Percentiles rank a stretch among this genome's conserved stretches.
phyloP scores from a whole-genome alignment of 2,797 vertebrate species.

The Astyanax mexicanus region DNA sequence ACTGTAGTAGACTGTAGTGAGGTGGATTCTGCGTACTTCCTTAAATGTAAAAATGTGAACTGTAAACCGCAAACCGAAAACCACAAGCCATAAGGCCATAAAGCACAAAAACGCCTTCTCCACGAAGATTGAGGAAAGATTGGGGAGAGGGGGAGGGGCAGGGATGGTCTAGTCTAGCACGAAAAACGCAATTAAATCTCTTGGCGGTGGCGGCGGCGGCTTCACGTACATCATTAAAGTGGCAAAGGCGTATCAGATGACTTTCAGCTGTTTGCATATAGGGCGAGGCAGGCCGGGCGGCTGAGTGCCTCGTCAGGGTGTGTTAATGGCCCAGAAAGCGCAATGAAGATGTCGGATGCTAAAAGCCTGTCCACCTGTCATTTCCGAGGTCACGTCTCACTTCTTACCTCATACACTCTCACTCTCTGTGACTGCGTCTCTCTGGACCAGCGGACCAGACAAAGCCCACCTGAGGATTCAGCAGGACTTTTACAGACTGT shows the following conservation, averaged over 20 bases:
- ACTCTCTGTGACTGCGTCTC: slow-evolving; percentile 34
- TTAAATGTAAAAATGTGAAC: too few species aligned
- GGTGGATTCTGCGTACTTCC: too few species aligned
- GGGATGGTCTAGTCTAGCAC: slow-evolving; percentile 43
- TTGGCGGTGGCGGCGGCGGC: slow-evolving; percentile 45
- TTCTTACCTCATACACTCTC: slow-evolving; percentile 36
- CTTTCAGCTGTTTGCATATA: slow-evolving; percentile 57
- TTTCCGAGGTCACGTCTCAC: slow-evolving; percentile 35
- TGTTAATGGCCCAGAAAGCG: slow-evolving; percentile 50
- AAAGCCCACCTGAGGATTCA: slow-evolving; percentile 41
- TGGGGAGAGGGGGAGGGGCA: slow-evolving; percentile 43
- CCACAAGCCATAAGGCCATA: too few species aligned
- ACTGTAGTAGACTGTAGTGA: too few species aligned
- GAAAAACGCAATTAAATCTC: slow-evolving; percentile 58
- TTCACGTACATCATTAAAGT: slow-evolving; percentile 64
- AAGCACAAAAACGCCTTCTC: slow-evolving; percentile 38
- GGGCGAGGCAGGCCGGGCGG: slow-evolving; percentile 20
- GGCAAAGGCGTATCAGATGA: slow-evolving; percentile 58
- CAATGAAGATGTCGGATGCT: slow-evolving; percentile 48
- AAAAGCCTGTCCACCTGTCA: slow-evolving; percentile 50
- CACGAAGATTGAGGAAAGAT: slow-evolving; percentile 27
- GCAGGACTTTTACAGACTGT: background rate
- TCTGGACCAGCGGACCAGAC: slow-evolving; percentile 7
- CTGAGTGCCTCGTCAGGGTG: slow-evolving; percentile 44
- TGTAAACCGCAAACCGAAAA: too few species aligned